These are phyloP conservation scores for Sipha maydis DNA, from an alignment of 2,888 invertebrate genomes.

Conservation along the genomic window DNA sequence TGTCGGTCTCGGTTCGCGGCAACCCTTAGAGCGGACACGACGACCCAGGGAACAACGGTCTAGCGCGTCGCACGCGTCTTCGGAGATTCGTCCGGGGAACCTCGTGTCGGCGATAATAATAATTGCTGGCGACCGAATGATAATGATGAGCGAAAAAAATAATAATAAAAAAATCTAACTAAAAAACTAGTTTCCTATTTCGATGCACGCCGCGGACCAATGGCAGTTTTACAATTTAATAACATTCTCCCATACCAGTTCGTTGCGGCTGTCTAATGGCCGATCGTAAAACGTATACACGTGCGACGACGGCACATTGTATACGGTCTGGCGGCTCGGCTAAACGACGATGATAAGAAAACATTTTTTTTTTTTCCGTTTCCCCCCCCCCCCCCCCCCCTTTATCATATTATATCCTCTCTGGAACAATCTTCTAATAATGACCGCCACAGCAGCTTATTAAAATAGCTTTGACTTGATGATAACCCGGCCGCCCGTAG, in stretches of 20 bases:
- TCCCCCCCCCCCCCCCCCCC: neutral
- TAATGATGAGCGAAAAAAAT: neutral
- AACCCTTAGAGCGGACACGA: too few species aligned
- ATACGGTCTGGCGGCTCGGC: slow-evolving; percentile 6
- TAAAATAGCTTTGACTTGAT: slow-evolving; percentile 13
- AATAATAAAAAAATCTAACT: neutral
- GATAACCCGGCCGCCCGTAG: neutral
- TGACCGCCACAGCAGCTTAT: neutral
- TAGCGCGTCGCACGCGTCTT: neutral
- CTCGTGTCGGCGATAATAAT: neutral
- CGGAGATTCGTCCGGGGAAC: neutral
- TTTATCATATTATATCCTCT: neutral
- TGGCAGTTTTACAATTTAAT: slow-evolving; percentile 9
- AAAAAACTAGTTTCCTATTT: slow-evolving; percentile 17
- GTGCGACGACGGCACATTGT: slow-evolving; percentile 25
- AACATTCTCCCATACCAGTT: slow-evolving; percentile 26
- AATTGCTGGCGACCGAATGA: neutral
- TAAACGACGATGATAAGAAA: slow-evolving; percentile 37
- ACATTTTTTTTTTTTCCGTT: neutral
- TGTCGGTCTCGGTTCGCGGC: too few species aligned
- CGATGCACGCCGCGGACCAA: neutral
- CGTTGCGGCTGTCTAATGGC: slow-evolving; percentile 33
- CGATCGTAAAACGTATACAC: slow-evolving; percentile 41
- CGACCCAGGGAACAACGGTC: too few species aligned
- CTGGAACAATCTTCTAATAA: neutral